Evolutionary conservation across 2,888 invertebrate species (phyloP).

Genomic region (Synergus umbraculus): DNA sequence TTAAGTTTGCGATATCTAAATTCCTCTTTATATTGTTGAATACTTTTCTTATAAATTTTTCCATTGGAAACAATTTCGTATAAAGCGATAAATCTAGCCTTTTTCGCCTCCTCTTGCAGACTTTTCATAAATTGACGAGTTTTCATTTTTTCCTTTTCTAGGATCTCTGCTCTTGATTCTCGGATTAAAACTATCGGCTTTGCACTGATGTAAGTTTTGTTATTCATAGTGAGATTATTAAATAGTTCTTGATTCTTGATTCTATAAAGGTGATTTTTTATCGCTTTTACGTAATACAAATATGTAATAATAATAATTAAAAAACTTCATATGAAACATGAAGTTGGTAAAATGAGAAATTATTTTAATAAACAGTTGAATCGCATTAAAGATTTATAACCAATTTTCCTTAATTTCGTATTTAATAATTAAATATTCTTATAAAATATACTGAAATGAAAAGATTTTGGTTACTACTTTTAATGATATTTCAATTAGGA

Average conservation of each 20-base stretch:
- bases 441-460: not conserved
- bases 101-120: conserved; percentile 47
- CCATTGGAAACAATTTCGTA: conserved; percentile 43
- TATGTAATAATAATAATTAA: no score
- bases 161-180: not conserved
- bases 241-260: not conserved
- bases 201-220: not conserved
- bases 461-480: not conserved
- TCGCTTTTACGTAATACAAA: not conserved
- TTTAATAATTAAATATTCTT: not conserved
- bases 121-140: conserved; percentile 44
- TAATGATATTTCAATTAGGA: not conserved
- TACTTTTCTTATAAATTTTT: conserved; percentile 47
- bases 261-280: not conserved
- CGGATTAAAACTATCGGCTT: not conserved
- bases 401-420: not conserved
- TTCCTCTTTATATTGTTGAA: conserved; percentile 52
- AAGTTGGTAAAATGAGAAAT: not conserved
- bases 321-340: not conserved
- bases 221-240: not conserved
- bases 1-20: conserved; percentile 58
- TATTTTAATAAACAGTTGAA: not conserved
- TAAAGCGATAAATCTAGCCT: conserved; percentile 49
- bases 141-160: conserved; percentile 2
- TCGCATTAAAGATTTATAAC: not conserved